Evolutionary conservation across 2,888 invertebrate genomes (phyloP).

Genomic region (Ophion slaviceki): DNA sequence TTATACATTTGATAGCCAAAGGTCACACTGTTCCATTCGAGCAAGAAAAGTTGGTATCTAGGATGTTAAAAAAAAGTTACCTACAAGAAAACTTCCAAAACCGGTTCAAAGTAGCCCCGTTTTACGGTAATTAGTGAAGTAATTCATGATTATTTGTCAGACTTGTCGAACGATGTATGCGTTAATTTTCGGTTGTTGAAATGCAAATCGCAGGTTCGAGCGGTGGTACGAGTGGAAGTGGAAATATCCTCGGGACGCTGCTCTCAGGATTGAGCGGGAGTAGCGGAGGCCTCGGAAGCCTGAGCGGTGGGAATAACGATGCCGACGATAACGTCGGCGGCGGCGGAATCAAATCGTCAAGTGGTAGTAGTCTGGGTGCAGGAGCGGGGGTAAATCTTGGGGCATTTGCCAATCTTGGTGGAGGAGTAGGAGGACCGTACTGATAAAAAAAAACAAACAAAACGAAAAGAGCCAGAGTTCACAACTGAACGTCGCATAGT

Average conservation of each 20-base stretch:
- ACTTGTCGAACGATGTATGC: background rate
- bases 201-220: slow-evolving; percentile 39
- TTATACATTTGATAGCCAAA: too few relatives aligned
- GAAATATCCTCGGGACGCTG: slow-evolving; percentile 68
- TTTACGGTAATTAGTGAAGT: background rate
- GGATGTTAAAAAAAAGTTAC: too few relatives aligned
- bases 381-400: slow-evolving; percentile 75
- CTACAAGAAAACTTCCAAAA: too few relatives aligned
- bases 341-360: slow-evolving; percentile 48
- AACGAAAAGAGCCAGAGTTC: slow-evolving; percentile 26
- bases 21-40: too few relatives aligned
- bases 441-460: slow-evolving; percentile 58
- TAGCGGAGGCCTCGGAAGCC: slow-evolving; percentile 68
- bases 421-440: slow-evolving; percentile 72
- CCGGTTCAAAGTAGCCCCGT: too few relatives aligned
- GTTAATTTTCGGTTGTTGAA: background rate
- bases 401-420: slow-evolving; percentile 75
- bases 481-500: slow-evolving; percentile 8
- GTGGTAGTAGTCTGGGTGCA: slow-evolving; percentile 60
- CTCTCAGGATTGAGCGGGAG: slow-evolving; percentile 70
- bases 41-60: too few relatives aligned
- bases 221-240: slow-evolving; percentile 68
- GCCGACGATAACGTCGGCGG: slow-evolving; percentile 60
- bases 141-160: background rate
- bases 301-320: slow-evolving; percentile 57